phyloP scores from a whole-genome alignment of 2,113 vertebrate genomes.

The Coturnix japonica region DNA sequence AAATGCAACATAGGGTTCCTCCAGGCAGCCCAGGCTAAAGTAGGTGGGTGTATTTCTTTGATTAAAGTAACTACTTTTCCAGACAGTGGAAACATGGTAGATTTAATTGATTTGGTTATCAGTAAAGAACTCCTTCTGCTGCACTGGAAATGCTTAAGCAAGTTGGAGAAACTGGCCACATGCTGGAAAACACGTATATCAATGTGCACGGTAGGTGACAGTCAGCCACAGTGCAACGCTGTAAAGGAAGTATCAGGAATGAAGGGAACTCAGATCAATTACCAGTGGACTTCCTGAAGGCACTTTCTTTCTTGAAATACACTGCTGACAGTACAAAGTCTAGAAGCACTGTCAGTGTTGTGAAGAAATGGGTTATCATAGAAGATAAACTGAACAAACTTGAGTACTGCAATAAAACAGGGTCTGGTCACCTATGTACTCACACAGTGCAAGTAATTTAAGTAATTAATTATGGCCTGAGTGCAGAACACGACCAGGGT shows the following conservation, averaged over 20 bases:
- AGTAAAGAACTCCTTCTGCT: not conserved
- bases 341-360: not conserved
- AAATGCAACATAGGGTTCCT: not conserved
- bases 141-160: not conserved
- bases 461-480: not conserved
- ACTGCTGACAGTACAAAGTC: not conserved
- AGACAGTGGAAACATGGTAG: not conserved
- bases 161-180: not conserved
- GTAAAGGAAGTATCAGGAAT: not conserved
- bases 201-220: not conserved
- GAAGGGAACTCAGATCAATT: not conserved
- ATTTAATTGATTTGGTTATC: not conserved
- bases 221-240: not conserved
- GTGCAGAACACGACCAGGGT: not conserved
- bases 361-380: slow-evolving; percentile 2
- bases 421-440: not conserved
- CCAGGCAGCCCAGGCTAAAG: not conserved
- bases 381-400: slow-evolving; percentile 14
- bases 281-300: not conserved
- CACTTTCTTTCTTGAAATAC: not conserved
- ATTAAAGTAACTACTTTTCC: slow-evolving; percentile 17
- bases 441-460: not conserved
- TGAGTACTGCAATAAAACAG: not conserved
- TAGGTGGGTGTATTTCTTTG: not conserved
- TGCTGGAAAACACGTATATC: not conserved